phyloP scores from a whole-genome alignment of 2,888 invertebrate genomes.

The Metallyticus violacea region DNA sequence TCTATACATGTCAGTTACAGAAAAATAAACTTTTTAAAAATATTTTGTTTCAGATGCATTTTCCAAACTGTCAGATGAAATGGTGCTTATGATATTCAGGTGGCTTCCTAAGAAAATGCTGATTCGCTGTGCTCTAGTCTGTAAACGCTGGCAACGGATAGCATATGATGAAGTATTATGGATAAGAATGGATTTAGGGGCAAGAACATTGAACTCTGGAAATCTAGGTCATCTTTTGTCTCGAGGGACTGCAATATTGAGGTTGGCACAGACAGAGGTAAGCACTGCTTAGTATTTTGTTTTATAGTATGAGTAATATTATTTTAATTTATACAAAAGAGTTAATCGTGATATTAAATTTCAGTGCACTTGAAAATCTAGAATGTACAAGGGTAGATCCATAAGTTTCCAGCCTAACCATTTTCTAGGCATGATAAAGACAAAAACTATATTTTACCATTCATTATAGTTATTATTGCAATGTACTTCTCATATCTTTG shows the following conservation, averaged over 20 bases:
- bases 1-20: neutral
- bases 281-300: too few relatives aligned
- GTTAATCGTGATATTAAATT: too few relatives aligned
- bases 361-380: too few relatives aligned
- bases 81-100: slow-evolving; percentile 75
- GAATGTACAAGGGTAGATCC: too few relatives aligned
- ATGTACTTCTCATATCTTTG: too few relatives aligned
- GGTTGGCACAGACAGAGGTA: slow-evolving; percentile 79
- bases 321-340: too few relatives aligned
- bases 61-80: slow-evolving; percentile 77
- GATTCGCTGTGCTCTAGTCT: slow-evolving; percentile 69
- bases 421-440: too few relatives aligned
- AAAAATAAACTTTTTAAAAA: slow-evolving; percentile 36
- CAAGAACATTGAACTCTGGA: slow-evolving; percentile 62
- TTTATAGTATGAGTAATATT: too few relatives aligned
- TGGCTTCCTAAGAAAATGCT: slow-evolving; percentile 77
- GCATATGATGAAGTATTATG: slow-evolving; percentile 82
- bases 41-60: slow-evolving; percentile 62
- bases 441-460: too few relatives aligned
- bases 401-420: too few relatives aligned
- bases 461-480: too few relatives aligned
- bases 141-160: slow-evolving; percentile 75
- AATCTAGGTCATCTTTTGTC: slow-evolving; percentile 72
- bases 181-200: slow-evolving; percentile 78
- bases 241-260: slow-evolving; percentile 72